Percentiles rank a stretch among this genome's conserved stretches.
Conservation (phyloP, 2,888 invertebrate genomes). For the Xylocampa areola region DNA sequence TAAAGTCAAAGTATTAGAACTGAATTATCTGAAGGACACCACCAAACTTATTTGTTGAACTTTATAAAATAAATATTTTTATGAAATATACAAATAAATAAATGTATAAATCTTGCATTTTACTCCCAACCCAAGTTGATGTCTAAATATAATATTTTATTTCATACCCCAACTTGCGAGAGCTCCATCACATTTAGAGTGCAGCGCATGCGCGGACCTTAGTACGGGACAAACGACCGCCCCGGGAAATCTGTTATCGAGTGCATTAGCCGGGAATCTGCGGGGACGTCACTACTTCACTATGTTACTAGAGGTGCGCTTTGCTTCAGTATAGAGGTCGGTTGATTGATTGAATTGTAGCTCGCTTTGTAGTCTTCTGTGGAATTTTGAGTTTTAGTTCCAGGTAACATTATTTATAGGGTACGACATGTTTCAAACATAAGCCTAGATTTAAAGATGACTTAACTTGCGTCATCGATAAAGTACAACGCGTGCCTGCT, state of each 20-base stretch:
- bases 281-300: slow-evolving; percentile 51
- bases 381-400: neutral
- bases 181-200: slow-evolving; percentile 45
- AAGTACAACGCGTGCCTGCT: too few species aligned
- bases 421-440: too few species aligned
- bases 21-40: too few species aligned
- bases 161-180: slow-evolving; percentile 40
- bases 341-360: slow-evolving; percentile 50
- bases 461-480: too few species aligned
- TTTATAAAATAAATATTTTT: too few species aligned
- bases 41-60: too few species aligned
- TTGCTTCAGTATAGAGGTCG: slow-evolving; percentile 19
- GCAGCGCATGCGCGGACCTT: slow-evolving; percentile 48
- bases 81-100: too few species aligned
- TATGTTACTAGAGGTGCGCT: slow-evolving; percentile 47
- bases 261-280: slow-evolving; percentile 62
- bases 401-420: too few species aligned
- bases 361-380: slow-evolving; percentile 9
- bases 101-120: too few species aligned
- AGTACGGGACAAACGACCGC: slow-evolving; percentile 61
- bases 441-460: too few species aligned
- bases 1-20: too few species aligned
- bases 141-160: slow-evolving; percentile 59
- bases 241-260: slow-evolving; percentile 71
- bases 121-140: slow-evolving; percentile 25